These are phyloP conservation scores for Rhinichthys klamathensis DNA, from an alignment of 2,113 vertebrate species.

Conservation along the genomic window DNA sequence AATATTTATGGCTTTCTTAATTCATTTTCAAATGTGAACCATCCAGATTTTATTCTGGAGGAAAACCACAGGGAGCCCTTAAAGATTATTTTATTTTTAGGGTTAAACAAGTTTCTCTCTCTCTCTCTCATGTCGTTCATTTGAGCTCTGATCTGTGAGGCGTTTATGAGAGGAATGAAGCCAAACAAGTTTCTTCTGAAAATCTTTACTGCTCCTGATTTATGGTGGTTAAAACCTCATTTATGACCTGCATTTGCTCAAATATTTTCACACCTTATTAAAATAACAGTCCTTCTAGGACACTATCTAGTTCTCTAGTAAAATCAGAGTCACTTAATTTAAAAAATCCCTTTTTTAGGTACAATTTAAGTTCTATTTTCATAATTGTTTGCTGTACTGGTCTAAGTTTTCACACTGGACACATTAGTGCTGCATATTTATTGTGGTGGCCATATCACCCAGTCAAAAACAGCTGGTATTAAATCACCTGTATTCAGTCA, in stretches of 20 bases:
- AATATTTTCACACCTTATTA: neutral
- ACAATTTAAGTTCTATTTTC: neutral
- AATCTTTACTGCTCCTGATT: neutral
- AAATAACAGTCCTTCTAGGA: neutral
- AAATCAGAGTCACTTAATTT: neutral
- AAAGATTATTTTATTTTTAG: neutral
- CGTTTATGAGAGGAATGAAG: neutral
- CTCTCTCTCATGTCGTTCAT: neutral
- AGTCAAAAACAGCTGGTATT: neutral
- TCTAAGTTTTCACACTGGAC: neutral
- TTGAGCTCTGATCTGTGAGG: slow-evolving; percentile 1
- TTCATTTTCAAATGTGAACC: neutral
- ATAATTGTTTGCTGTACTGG: neutral
- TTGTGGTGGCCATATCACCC: neutral
- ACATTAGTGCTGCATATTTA: neutral
- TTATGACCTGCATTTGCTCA: neutral
- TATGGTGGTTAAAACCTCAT: neutral
- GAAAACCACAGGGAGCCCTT: too few species aligned
- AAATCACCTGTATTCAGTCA: too few species aligned
- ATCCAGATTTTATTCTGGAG: neutral
- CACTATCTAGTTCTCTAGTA: neutral
- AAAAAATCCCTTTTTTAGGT: neutral
- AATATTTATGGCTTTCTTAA: neutral
- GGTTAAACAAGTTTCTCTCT: neutral
- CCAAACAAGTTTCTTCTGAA: slow-evolving; percentile 28